Evolutionary conservation across 2,888 invertebrate species (phyloP).

Genomic region (Craniophora ligustri): DNA sequence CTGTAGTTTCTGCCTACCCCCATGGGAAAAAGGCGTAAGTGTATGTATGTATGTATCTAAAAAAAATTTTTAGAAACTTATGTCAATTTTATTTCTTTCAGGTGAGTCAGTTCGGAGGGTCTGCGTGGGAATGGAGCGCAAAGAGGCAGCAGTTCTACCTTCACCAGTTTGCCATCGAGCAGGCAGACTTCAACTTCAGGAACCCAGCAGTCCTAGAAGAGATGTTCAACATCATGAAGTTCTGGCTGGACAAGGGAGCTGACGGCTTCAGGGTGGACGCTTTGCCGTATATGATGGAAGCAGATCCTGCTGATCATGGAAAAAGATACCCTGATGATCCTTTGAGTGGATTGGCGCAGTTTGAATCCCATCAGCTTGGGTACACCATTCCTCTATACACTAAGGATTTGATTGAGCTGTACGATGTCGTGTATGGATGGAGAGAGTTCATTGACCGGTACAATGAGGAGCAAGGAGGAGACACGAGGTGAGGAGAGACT

Average conservation of each 20-base stretch:
- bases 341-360: conserved; percentile 73
- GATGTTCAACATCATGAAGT: conserved; percentile 89
- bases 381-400: conserved; percentile 90
- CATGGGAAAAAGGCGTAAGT: no score
- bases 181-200: conserved; percentile 92
- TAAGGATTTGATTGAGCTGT: conserved; percentile 88
- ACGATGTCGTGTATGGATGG: conserved; percentile 88
- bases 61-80: no score
- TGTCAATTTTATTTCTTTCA: conserved; percentile 51
- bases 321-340: conserved; percentile 86
- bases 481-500: conserved; percentile 74
- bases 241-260: conserved; percentile 93
- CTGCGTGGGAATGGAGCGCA: conserved; percentile 91
- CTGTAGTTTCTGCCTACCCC: no score
- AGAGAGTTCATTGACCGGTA: conserved; percentile 86
- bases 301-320: conserved; percentile 74
- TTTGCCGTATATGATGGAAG: conserved; percentile 88
- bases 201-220: conserved; percentile 86
- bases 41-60: no score
- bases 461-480: conserved; percentile 71
- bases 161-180: conserved; percentile 90
- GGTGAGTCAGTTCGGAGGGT: conserved; percentile 89
- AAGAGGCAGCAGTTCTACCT: conserved; percentile 90
- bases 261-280: conserved; percentile 93
- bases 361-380: conserved; percentile 85